phyloP scores from a whole-genome alignment of 2,797 vertebrate genomes.

The Phoebastria nigripes region DNA sequence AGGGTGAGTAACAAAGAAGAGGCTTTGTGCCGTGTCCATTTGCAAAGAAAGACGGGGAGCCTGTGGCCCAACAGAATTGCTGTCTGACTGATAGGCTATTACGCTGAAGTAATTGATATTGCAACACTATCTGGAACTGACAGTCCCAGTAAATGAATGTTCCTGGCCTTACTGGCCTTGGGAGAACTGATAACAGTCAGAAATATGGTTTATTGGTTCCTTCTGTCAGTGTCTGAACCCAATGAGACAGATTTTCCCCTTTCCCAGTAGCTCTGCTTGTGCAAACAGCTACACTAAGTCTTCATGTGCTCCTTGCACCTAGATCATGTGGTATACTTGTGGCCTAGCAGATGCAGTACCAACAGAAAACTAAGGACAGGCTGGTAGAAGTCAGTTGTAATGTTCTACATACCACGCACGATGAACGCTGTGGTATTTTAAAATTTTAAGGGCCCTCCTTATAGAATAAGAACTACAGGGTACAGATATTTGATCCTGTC shows the following conservation, averaged over 20 bases:
- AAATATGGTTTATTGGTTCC: neutral
- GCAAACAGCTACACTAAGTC: neutral
- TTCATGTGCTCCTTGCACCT: neutral
- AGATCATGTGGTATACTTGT: neutral
- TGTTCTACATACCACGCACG: neutral
- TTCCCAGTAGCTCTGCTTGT: neutral
- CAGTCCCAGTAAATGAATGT: neutral
- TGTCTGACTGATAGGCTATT: neutral
- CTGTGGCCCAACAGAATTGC: neutral
- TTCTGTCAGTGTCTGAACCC: neutral
- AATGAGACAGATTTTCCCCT: neutral
- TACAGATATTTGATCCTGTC: rapidly evolving
- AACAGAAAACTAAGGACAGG: neutral
- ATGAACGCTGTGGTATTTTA: neutral
- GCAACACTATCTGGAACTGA: neutral
- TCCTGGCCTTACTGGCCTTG: neutral
- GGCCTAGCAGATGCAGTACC: neutral
- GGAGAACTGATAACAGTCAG: neutral
- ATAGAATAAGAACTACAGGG: neutral
- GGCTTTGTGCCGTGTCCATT: neutral
- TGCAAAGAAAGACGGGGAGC: neutral
- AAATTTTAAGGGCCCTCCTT: neutral
- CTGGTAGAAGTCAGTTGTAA: neutral
- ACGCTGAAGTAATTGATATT: neutral
- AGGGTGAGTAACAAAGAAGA: conserved; percentile 80